A percentile compares a stretch with the other conserved stretches of the same genome.
These are phyloP conservation scores for Avahi laniger DNA, from an alignment of 2,797 vertebrate species.

Conservation along the genomic window DNA sequence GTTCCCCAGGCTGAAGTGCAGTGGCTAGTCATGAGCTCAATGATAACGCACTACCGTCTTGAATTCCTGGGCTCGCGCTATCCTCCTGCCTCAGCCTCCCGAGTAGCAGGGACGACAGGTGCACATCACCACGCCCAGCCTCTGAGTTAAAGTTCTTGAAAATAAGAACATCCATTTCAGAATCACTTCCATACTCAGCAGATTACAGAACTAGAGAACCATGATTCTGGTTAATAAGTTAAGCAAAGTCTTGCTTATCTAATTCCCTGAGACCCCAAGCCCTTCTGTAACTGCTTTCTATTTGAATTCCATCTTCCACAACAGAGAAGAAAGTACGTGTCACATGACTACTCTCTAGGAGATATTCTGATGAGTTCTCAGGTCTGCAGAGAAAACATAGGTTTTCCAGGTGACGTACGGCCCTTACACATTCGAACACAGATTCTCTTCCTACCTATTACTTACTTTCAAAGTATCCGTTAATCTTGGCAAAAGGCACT, in stretches of 20 bases:
- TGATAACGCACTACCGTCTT: no score
- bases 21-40: background rate
- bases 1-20: background rate
- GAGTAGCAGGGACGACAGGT: background rate
- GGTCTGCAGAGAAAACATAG: background rate
- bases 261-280: background rate
- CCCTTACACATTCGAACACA: background rate
- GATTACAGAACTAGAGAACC: background rate
- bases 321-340: background rate
- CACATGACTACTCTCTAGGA: background rate
- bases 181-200: background rate
- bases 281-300: background rate
- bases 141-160: background rate
- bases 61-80: background rate
- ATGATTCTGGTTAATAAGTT: background rate
- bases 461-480: background rate
- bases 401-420: background rate
- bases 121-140: background rate
- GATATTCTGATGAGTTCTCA: background rate
- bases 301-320: background rate
- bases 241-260: background rate
- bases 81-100: background rate
- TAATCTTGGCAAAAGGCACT: background rate
- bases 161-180: background rate
- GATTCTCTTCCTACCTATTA: background rate